A percentile compares a stretch with the other conserved stretches of the same genome.
Conservation (phyloP, 2,888 invertebrate species). For the Uropetala carovei region DNA sequence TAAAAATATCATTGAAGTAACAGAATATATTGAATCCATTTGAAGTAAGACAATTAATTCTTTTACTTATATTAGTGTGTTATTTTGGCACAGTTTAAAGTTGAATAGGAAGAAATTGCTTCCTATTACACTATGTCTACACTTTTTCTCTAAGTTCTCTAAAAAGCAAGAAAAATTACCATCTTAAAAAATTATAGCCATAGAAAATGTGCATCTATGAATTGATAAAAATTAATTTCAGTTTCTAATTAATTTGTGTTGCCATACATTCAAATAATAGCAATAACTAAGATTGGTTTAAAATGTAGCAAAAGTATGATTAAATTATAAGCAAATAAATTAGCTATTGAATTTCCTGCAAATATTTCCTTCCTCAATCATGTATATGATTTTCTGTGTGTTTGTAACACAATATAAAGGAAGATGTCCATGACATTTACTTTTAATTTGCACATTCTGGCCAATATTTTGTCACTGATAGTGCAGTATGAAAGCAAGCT, state of each 20-base stretch:
- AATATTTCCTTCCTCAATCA: not conserved
- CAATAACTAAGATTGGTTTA: not conserved
- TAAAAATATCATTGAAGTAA: not conserved
- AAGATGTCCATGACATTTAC: not conserved
- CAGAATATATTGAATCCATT: slow-evolving; percentile 20
- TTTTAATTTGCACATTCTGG: not conserved
- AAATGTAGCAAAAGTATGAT: not conserved
- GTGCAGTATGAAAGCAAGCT: slow-evolving; percentile 30
- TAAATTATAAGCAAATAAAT: not conserved
- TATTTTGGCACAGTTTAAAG: slow-evolving; percentile 37
- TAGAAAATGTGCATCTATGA: not conserved
- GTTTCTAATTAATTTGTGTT: not conserved
- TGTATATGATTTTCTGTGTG: not conserved
- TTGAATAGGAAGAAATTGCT: not conserved
- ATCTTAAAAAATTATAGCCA: not conserved
- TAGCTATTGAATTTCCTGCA: not conserved
- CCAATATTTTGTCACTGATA: not conserved
- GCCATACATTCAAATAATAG: not conserved
- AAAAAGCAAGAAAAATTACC: not conserved
- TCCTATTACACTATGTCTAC: not conserved
- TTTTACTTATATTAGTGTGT: not conserved
- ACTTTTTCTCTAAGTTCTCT: not conserved
- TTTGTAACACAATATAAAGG: not conserved
- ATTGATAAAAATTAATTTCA: not conserved
- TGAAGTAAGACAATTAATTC: not conserved